Percentiles rank a stretch among this genome's conserved stretches.
phyloP scores from a whole-genome alignment of 2,888 invertebrate genomes.

The Cerastis rubricosa region DNA sequence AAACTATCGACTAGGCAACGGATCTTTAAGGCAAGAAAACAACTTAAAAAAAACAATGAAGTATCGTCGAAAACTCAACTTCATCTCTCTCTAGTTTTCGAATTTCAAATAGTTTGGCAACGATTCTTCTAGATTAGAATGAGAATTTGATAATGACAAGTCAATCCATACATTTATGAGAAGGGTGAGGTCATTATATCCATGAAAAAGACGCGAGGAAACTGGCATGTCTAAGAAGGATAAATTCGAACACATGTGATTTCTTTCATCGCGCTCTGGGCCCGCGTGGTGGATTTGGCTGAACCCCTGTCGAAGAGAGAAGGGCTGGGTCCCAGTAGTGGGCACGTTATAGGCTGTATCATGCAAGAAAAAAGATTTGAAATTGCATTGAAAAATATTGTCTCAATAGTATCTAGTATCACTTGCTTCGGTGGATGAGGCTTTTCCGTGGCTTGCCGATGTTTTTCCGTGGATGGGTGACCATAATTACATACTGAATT shows the following conservation, averaged over 20 bases:
- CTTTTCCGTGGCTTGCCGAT: too few species aligned
- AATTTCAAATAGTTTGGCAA: neutral
- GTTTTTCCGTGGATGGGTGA: too few species aligned
- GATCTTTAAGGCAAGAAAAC: neutral
- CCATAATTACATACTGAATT: too few species aligned
- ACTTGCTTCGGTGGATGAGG: too few species aligned
- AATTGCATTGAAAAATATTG: neutral
- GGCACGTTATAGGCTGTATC: too few species aligned
- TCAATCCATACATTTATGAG: too few species aligned
- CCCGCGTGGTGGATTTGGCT: neutral
- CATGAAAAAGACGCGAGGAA: neutral
- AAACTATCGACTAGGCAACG: slow-evolving; percentile 1
- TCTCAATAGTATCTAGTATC: neutral
- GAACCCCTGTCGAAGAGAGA: neutral
- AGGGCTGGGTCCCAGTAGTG: neutral
- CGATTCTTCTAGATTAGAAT: too few species aligned
- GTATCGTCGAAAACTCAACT: neutral
- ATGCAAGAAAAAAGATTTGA: neutral
- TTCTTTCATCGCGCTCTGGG: neutral
- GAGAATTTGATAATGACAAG: too few species aligned
- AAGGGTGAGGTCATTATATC: too few species aligned
- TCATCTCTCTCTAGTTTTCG: neutral
- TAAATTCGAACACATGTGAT: neutral
- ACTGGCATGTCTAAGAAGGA: neutral
- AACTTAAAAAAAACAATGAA: neutral